Conservation (phyloP, 2,113 vertebrate genomes). For the Campylomormyrus numenius region DNA sequence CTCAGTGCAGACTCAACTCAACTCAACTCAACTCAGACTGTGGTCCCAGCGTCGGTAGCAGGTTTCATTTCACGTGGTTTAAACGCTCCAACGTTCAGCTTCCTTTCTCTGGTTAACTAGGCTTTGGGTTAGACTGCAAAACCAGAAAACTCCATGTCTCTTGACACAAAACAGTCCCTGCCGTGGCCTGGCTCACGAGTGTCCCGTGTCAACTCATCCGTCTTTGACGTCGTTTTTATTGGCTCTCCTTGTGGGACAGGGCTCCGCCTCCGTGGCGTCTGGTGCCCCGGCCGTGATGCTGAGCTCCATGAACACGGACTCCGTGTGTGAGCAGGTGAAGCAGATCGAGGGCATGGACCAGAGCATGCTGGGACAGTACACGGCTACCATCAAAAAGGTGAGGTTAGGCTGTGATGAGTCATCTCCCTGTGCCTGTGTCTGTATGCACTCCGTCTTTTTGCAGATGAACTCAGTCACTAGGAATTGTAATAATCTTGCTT, state of each 20-base stretch:
- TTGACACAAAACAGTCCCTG: neutral
- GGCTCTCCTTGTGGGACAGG: slow-evolving; percentile 40
- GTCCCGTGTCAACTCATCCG: neutral
- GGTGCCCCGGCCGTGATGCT: slow-evolving; percentile 58
- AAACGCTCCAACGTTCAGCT: neutral
- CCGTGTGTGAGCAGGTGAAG: slow-evolving; percentile 80
- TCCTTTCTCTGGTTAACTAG: neutral
- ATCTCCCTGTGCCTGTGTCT: neutral
- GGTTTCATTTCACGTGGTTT: neutral
- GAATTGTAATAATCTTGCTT: neutral
- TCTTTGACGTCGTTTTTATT: neutral
- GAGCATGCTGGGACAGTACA: slow-evolving; percentile 77
- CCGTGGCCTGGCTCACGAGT: neutral
- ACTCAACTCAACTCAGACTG: no score
- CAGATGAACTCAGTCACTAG: neutral
- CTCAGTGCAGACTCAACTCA: neutral
- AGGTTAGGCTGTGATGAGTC: neutral
- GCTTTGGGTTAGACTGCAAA: neutral
- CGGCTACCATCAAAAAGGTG: slow-evolving; percentile 83
- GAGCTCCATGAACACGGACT: slow-evolving; percentile 82
- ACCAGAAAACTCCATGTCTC: neutral
- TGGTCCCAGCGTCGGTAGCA: neutral
- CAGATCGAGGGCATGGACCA: slow-evolving; percentile 87
- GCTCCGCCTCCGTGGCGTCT: slow-evolving; percentile 53
- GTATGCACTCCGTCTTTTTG: neutral